Evolutionary conservation across 1,140 invertebrate genomes (phyloP).

Genomic region (Anthonomus grandis): DNA sequence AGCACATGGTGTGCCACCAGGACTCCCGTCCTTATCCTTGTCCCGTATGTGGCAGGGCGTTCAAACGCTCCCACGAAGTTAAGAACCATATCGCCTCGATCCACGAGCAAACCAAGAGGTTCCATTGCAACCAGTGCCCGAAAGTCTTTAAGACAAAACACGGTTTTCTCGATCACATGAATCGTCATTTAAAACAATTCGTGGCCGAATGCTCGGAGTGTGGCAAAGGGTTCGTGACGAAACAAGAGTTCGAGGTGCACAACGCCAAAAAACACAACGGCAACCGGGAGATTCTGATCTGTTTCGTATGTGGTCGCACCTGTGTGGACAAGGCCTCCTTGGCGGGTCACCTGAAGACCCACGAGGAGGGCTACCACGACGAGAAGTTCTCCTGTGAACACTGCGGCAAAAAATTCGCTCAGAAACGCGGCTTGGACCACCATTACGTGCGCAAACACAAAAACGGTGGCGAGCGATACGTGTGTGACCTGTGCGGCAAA

Average conservation of each 20-base stretch:
- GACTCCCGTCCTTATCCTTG: conserved; percentile 61
- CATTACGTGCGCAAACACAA: conserved; percentile 28
- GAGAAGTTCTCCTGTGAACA: conserved; percentile 36
- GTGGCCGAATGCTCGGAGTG: conserved; percentile 35
- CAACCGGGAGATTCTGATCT: conserved; percentile 22
- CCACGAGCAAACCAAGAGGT: conserved; percentile 38
- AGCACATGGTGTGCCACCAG: conserved; percentile 58
- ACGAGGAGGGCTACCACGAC: conserved; percentile 36
- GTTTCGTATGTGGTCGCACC: conserved; percentile 54
- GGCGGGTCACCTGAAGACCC: conserved; percentile 34
- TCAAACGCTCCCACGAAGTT: conserved; percentile 35
- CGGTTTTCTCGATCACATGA: conserved; percentile 62
- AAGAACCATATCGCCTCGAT: conserved; percentile 55
- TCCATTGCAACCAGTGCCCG: conserved; percentile 40
- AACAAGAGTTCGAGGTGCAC: conserved; percentile 32
- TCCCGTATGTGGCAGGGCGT: conserved; percentile 48
- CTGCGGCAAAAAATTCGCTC: conserved; percentile 50
- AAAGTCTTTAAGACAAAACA: conserved; percentile 67
- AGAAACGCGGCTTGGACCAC: conserved; percentile 38
- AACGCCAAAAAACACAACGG: conserved; percentile 31
- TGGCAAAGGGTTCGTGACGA: conserved; percentile 36
- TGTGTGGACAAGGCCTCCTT: conserved; percentile 51
- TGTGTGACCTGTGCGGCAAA: conserved; percentile 54
- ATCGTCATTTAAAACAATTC: conserved; percentile 58
- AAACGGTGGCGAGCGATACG: conserved; percentile 26